A percentile compares a stretch with the other conserved stretches of the same genome.
Conservation (phyloP, 2,888 invertebrate genomes). For the Caenorhabditis becei region DNA sequence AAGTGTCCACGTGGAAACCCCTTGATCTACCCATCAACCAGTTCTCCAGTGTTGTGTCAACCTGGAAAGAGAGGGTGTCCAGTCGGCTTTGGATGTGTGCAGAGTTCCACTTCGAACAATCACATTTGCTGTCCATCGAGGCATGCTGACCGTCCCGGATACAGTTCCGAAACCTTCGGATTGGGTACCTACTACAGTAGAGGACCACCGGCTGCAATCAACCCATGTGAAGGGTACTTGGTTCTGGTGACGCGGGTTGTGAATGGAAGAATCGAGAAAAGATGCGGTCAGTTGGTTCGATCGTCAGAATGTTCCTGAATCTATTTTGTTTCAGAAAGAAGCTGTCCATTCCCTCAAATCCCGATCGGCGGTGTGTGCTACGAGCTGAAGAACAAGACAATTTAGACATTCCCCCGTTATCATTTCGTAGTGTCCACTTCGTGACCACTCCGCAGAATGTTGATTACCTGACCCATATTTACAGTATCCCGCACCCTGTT, state of each 20-base stretch:
- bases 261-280: conserved; percentile 68
- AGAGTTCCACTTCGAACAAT: conserved; percentile 54
- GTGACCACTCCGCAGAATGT: conserved; percentile 34
- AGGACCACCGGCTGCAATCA: conserved; percentile 52
- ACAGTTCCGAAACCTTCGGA: conserved; percentile 35
- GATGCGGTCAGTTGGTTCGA: conserved; percentile 68
- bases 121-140: conserved; percentile 66
- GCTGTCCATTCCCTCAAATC: conserved; percentile 71
- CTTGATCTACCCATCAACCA: conserved; percentile 72
- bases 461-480: conserved; percentile 34
- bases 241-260: conserved; percentile 69
- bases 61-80: conserved; percentile 68
- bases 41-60: conserved; percentile 70
- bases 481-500: conserved; percentile 59
- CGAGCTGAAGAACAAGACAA: conserved; percentile 63
- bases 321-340: conserved; percentile 68
- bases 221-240: conserved; percentile 66
- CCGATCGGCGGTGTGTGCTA: conserved; percentile 75
- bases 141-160: conserved; percentile 56
- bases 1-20: conserved; percentile 68
- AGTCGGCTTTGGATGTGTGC: conserved; percentile 63
- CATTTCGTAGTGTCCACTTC: conserved; percentile 38
- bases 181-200: conserved; percentile 54
- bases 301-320: neutral
- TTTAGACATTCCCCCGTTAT: conserved; percentile 5